A percentile compares a stretch with the other conserved stretches of the same genome.
Conservation (phyloP, 2,797 vertebrate genomes). For the Carcharodon carcharias region DNA sequence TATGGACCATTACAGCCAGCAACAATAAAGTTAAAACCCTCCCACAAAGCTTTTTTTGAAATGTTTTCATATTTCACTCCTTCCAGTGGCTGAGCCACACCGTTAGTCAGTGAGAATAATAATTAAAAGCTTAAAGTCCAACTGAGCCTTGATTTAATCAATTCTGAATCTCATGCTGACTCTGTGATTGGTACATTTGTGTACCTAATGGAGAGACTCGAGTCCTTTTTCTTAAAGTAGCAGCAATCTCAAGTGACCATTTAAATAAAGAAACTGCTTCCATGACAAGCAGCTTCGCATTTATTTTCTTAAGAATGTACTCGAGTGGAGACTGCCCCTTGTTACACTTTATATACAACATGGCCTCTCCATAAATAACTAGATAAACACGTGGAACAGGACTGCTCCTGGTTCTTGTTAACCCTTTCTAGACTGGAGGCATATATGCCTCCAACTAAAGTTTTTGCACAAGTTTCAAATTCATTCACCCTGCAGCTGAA, state of each 20-base stretch:
- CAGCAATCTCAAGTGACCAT: background rate
- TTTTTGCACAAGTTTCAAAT: background rate
- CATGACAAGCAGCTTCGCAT: background rate
- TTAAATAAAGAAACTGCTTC: background rate
- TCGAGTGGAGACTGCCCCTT: background rate
- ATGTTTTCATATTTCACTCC: background rate
- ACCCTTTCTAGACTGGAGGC: background rate
- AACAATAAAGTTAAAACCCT: background rate
- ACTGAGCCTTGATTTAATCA: background rate
- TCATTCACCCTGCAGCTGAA: background rate
- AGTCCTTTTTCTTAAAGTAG: background rate
- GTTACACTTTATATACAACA: background rate
- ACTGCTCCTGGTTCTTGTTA: background rate
- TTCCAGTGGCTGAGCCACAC: background rate
- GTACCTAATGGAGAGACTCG: background rate
- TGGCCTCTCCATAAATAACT: background rate
- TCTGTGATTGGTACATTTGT: background rate
- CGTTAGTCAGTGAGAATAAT: background rate
- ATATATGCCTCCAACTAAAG: background rate
- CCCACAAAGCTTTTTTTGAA: background rate
- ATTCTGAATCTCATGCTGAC: background rate
- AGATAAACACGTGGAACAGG: background rate
- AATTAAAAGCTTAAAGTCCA: background rate
- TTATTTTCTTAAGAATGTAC: constrained; percentile 15
- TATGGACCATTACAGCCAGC: background rate